Base-by-base conservation (phyloP, 1,140 invertebrate genomes). In the Homalodisca vitripennis region DNA sequence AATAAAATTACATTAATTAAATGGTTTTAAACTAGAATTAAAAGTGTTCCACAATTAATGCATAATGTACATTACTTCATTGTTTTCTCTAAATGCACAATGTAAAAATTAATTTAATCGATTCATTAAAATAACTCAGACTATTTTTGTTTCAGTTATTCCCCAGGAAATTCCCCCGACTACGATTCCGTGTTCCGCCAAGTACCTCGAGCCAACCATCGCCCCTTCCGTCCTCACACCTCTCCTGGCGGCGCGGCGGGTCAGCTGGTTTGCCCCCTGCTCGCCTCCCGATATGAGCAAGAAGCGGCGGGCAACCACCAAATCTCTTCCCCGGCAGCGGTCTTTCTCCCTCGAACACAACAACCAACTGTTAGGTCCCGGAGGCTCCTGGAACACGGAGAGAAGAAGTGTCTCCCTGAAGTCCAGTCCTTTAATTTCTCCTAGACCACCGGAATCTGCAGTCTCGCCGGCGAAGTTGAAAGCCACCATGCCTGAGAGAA, bases 261-360 rank as follows among this genome's bases (percentile, higher is more conserved):
- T 79, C 3, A 77, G 75, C 60, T 79, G 77, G 78, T 76, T 79
- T 13, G 73, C 73, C 0, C 69, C 70, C 10, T 74, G 41, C 74
- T 73, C 71, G 74, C 73, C 68, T 73, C 70, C 65, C 65, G 67
- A 41, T 3, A 22, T 64, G 66, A 63, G 73, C 70, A 75, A 71
- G 46, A 70, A 75, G 41, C 72, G 78, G 10, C 70, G 75, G 1
- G 70, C 75, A 17, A 75, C 77, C 12, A 73, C 77, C 29, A 78
- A 77, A 67, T 72, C 74, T 51, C 71, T 81, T 27, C 76, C 78
- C 14, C 76, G 79, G 12, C 80, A 81, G 70, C 63, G 80, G 22
- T 80, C 78, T 0, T 79, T 82, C 66, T 81, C 80, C 0, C 72
- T 81, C 2, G 80, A 81, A 71, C 78, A 76, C 53, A 78, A 80